phyloP scores from a whole-genome alignment of 2,113 vertebrate genomes.

The Tragulus kanchil region DNA sequence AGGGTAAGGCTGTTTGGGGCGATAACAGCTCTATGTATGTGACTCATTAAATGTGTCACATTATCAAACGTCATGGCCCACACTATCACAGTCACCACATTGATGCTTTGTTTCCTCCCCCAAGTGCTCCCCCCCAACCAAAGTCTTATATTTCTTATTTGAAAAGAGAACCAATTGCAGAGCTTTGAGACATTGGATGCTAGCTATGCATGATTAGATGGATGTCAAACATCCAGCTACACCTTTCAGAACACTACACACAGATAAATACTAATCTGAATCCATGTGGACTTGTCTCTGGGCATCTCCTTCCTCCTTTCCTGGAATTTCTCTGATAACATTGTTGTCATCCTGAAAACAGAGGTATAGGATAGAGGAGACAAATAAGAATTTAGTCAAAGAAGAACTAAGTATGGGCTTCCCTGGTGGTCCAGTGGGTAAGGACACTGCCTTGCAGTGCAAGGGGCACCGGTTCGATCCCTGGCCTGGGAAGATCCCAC shows the following conservation, averaged over 20 bases:
- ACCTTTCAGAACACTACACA: conserved; percentile 30
- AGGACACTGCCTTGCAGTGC: too few relatives aligned
- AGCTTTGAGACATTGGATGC: conserved; percentile 48
- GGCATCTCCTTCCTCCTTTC: not conserved
- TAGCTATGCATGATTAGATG: conserved; percentile 27
- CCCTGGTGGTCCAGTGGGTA: too few relatives aligned
- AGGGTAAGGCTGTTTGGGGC: conserved; percentile 87
- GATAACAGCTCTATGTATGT: conserved; percentile 84
- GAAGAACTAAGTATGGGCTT: not conserved
- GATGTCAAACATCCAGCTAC: not conserved
- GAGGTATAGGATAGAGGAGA: not conserved
- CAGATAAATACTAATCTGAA: conserved; percentile 5
- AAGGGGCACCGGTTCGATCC: too few relatives aligned
- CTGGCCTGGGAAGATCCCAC: too few relatives aligned
- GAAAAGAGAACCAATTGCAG: not conserved
- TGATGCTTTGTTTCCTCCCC: conserved; percentile 74
- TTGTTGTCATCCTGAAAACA: not conserved
- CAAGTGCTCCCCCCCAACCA: not conserved
- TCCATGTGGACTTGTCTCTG: not conserved
- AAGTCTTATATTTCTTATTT: conserved; percentile 69
- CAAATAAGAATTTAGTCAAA: not conserved
- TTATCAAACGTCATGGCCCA: conserved; percentile 84
- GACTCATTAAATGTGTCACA: conserved; percentile 86
- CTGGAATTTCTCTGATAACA: not conserved
- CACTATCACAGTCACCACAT: conserved; percentile 84